Base-by-base conservation (phyloP, 2,888 invertebrate species). In the Ennomos quercinarius region DNA sequence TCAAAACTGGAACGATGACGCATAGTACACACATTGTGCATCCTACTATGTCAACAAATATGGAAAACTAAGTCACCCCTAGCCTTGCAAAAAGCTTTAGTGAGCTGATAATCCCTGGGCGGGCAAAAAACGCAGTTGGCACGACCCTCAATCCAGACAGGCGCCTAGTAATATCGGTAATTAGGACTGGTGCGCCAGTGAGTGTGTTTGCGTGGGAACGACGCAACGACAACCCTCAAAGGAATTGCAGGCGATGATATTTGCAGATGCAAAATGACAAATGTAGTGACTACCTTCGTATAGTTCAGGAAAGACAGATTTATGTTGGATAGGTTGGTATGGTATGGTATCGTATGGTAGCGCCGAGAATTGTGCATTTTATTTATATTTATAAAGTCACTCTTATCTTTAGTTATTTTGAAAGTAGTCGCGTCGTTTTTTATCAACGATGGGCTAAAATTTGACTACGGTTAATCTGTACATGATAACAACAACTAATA, bases 141-240 rank as follows among this genome's bases (percentile, higher is more conserved):
- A 42, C 59, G 12, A 54, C 41, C 45, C 45, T 44, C 44, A 39
- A 52, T 34, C 35, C 47, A 44, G 17, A 43, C 45, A 53, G 48
- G 27, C 50, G 51, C 37, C 48, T 44, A 49, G 53, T 44, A 49
- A 53, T 59, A 59, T 59, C 49, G 53, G 58, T 59, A 59, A 59
- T 59, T 59, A 53, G 43, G 45, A 40, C 44, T 44, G 39, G 36
- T 41, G 17, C 47, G 17, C 27, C 27, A 27, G 27, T 37, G 37
- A 41, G 50, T 40, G 27, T 11, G 55, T 56, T 56, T 57, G 57
- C 41, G 12, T 48, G 43, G 47, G 52, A 48, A 49, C 34, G 43
- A 39, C 58, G 36, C 34, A 39, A 47, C 58, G 27, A 8, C 17
- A 13, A 44, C 41, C 54, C 58, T 59, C 59, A 59, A 59, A 59